phyloP scores from a whole-genome alignment of 2,113 vertebrate genomes.

The Pangasianodon hypophthalmus region DNA sequence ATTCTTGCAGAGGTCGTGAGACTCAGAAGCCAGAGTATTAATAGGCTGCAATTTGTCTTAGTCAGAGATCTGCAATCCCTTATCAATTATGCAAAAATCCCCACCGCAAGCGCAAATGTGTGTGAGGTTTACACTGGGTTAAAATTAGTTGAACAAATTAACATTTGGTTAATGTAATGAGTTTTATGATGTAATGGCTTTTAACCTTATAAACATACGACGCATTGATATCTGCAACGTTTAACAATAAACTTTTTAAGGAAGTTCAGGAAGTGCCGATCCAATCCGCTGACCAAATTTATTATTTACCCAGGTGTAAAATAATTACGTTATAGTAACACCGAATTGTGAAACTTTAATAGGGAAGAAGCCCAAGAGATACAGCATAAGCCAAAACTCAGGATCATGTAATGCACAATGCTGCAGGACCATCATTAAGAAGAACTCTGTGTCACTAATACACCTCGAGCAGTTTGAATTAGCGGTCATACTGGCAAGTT shows the following conservation, averaged over 20 bases:
- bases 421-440: not conserved
- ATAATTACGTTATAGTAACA: not conserved
- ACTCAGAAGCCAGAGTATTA: not conserved
- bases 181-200: no score
- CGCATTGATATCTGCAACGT: not conserved
- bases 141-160: not conserved
- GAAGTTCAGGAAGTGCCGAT: not conserved
- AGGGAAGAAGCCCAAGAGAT: not conserved
- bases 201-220: not conserved
- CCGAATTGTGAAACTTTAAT: not conserved
- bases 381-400: not conserved
- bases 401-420: not conserved
- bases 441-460: not conserved
- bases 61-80: not conserved
- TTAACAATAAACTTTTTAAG: not conserved
- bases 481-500: not conserved
- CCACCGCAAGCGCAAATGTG: not conserved
- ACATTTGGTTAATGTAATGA: not conserved
- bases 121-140: not conserved
- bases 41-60: not conserved
- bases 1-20: not conserved
- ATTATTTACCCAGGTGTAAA: not conserved
- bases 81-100: conserved; percentile 11
- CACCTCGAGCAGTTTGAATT: not conserved
- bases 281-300: not conserved